phyloP scores from a whole-genome alignment of 2,797 vertebrate species.

The Spinus olivaceus region DNA sequence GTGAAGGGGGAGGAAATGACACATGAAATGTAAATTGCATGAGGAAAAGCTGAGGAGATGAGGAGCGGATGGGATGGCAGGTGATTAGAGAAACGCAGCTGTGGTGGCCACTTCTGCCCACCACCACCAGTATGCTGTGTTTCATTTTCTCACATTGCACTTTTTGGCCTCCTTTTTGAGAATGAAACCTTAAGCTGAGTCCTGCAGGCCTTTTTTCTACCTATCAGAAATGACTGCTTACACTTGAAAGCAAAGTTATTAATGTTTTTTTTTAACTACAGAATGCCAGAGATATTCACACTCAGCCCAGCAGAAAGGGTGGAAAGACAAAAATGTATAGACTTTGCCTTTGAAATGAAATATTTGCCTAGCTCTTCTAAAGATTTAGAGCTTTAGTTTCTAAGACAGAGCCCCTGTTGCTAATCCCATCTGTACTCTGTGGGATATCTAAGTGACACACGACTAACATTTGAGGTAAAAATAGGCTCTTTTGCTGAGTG shows the following conservation, averaged over 20 bases:
- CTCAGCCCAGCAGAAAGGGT: background rate
- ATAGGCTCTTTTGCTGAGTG: background rate
- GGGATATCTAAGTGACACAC: conserved; percentile 22
- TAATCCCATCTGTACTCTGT: conserved; percentile 39
- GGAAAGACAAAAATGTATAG: background rate
- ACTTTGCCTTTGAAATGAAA: conserved; percentile 14
- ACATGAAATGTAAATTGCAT: background rate
- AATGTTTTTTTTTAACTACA: background rate
- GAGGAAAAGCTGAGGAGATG: background rate
- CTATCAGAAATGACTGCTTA: background rate
- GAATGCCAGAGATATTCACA: background rate
- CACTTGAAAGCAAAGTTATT: background rate
- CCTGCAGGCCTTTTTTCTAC: background rate
- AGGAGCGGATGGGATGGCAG: background rate
- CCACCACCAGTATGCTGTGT: background rate
- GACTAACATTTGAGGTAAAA: conserved; percentile 39
- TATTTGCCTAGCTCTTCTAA: background rate
- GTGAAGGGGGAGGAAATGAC: background rate
- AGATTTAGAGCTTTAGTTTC: conserved; percentile 12
- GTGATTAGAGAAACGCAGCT: background rate
- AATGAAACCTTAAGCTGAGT: background rate
- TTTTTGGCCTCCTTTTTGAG: background rate
- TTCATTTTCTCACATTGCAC: background rate
- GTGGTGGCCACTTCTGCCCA: background rate
- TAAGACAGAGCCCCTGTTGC: conserved; percentile 20